Base-by-base conservation (phyloP, 2,797 vertebrate genomes). In the Gobio occitaniae region DNA sequence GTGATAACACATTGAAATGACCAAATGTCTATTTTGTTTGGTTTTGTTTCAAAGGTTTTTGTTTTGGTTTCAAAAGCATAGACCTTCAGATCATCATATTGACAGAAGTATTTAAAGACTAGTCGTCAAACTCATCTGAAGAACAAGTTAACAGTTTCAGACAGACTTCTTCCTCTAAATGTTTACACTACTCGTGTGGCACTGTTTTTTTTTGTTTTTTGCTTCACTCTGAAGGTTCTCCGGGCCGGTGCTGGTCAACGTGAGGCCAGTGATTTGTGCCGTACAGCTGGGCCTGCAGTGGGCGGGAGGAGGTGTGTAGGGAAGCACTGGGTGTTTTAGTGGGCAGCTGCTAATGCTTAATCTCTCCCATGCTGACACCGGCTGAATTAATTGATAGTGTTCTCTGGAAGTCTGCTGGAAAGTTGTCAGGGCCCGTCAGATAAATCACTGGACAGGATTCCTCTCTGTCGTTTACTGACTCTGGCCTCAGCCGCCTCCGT, bases 311-410 rank as follows among this genome's bases (percentile, higher is more conserved):
- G 32, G 74, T 80, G 41, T 84, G 50, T 61, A 47, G 80, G 75
- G 68, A 29, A 74, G 86, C 16, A 15, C 89, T 91, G 90, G 91
- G 90, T 88, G 83, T 93, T 94, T 94, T 91, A 91, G 90, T 89
- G 92, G 94, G 93, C 94, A 95, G 94, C 95, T 95, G 95, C 88
- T 89, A 92, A 93, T 87, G 91, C 94, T 96, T 95, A 94, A 95
- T 96, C 94, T 96, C 93, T 87, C 88, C 89, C 78, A 78, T 86
- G 90, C 94, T 95, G 94, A 95, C 94, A 95, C 93, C 85, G 90
- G 91, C 93, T 94, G 93, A 95, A 95, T 95, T 96, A 95, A 95
- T 94, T 94, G 94, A 95, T 94, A 91, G 93, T 90, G 87, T 92
- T 93, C 92, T 94, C 93, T 94, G 93, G 92, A 93, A 94, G 93